These are phyloP conservation scores for Chelonia mydas DNA, from an alignment of 2,797 vertebrate genomes.

Conservation along the genomic window DNA sequence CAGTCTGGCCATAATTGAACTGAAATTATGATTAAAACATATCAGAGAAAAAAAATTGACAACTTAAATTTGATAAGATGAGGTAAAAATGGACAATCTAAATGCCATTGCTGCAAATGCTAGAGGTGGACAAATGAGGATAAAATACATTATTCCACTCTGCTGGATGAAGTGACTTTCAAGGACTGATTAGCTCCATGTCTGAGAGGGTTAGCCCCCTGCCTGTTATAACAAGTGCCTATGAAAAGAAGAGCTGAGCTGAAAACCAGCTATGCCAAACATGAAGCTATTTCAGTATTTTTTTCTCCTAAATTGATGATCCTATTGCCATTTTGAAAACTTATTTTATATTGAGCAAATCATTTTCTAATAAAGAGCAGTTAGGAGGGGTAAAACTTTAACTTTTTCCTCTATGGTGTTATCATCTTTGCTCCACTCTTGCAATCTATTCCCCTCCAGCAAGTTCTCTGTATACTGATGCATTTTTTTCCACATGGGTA, in stretches of 20 bases:
- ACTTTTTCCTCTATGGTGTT: slow-evolving; percentile 30
- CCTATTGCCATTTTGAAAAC: slow-evolving; percentile 65
- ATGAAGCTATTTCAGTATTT: slow-evolving; percentile 77
- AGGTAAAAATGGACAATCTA: slow-evolving; percentile 66
- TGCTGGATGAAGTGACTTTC: slow-evolving; percentile 74
- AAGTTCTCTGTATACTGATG: neutral
- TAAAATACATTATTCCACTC: slow-evolving; percentile 71
- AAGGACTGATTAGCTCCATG: slow-evolving; percentile 78
- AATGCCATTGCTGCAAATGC: slow-evolving; percentile 59
- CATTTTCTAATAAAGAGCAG: slow-evolving; percentile 68
- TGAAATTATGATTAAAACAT: slow-evolving; percentile 18
- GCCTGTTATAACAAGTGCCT: slow-evolving; percentile 76
- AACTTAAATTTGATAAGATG: slow-evolving; percentile 58
- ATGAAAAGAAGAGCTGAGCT: slow-evolving; percentile 75
- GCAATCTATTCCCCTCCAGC: neutral
- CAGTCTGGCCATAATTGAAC: neutral
- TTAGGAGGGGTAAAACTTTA: slow-evolving; percentile 67
- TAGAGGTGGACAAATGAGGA: slow-evolving; percentile 64
- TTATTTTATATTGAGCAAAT: slow-evolving; percentile 65
- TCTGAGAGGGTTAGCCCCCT: slow-evolving; percentile 77
- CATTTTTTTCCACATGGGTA: neutral
- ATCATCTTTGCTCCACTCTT: slow-evolving; percentile 17
- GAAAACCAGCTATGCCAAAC: slow-evolving; percentile 71
- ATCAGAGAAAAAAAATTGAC: neutral
- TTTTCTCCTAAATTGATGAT: slow-evolving; percentile 73